Percentiles rank a stretch among this genome's conserved stretches.
Conservation (phyloP, 2,888 invertebrate species). For the Diarsia dahlii region DNA sequence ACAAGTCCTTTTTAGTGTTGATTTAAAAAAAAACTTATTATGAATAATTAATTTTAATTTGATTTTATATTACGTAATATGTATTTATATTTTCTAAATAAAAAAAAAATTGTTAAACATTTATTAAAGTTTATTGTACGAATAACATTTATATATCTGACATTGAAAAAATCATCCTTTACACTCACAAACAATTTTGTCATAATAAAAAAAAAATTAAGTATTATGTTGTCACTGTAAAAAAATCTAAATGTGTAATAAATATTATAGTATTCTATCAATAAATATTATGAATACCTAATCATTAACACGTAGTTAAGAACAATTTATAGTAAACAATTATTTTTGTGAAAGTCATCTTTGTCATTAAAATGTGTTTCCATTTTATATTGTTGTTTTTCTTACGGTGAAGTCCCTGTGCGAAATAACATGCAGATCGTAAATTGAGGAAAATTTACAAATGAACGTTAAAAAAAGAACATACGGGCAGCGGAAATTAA, state of each 20-base stretch:
- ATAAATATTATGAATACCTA: constrained; percentile 48
- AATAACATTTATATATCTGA: background rate
- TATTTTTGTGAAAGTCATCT: constrained; percentile 85
- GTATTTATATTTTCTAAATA: background rate
- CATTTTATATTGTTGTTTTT: constrained; percentile 72
- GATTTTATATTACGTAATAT: background rate
- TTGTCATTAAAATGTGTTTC: constrained; percentile 85
- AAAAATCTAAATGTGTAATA: constrained; percentile 47
- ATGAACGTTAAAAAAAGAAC: background rate
- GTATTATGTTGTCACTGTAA: constrained; percentile 32
- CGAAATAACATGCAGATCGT: constrained; percentile 1
- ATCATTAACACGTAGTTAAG: constrained; percentile 63
- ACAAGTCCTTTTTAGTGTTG: background rate
- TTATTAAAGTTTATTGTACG: background rate
- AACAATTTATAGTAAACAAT: constrained; percentile 72
- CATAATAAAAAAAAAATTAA: background rate
- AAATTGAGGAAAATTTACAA: constrained; percentile 28
- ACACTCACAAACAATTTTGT: background rate
- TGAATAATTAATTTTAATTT: background rate
- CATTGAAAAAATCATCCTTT: background rate
- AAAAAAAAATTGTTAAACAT: background rate
- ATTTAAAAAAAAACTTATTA: background rate
- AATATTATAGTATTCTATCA: constrained; percentile 26
- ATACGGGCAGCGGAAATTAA: constrained; percentile 11
- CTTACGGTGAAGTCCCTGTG: constrained; percentile 49